phyloP scores from a whole-genome alignment of 2,797 vertebrate genomes.

The Sebastolobus altivelis region DNA sequence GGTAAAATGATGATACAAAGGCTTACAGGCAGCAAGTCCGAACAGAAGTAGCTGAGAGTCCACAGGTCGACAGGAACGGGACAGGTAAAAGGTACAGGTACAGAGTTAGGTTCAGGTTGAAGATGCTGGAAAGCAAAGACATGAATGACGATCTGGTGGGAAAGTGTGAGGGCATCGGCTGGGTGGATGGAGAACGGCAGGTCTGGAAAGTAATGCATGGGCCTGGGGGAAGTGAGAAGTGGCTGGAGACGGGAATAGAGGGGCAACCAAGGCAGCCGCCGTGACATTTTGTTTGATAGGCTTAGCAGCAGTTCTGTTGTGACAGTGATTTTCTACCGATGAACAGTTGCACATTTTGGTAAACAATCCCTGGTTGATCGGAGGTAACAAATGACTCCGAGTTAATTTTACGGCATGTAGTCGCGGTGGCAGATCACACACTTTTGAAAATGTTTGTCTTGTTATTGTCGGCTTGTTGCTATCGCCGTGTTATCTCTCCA shows the following conservation, averaged over 20 bases:
- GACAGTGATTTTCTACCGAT: not conserved
- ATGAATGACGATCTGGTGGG: not conserved
- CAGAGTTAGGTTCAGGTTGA: not conserved
- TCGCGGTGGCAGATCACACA: not conserved
- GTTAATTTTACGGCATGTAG: not conserved
- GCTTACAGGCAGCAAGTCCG: not conserved
- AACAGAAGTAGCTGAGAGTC: not conserved
- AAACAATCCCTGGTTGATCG: not conserved
- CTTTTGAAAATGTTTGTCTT: not conserved
- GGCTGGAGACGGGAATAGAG: not conserved
- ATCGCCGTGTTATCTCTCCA: constrained; percentile 5
- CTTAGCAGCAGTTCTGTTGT: not conserved
- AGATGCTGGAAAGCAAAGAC: not conserved
- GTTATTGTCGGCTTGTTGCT: not conserved
- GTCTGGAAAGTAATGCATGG: not conserved
- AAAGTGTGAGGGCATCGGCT: not conserved
- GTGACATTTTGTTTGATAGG: not conserved
- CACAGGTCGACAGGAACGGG: not conserved
- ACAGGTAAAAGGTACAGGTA: not conserved
- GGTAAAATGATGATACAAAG: not conserved
- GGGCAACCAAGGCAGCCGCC: not conserved
- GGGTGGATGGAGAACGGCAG: not conserved
- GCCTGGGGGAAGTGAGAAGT: not conserved
- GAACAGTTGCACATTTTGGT: not conserved
- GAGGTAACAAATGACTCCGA: not conserved